phyloP scores from a whole-genome alignment of 1,140 invertebrate genomes.

The Scaptomyza montana region DNA sequence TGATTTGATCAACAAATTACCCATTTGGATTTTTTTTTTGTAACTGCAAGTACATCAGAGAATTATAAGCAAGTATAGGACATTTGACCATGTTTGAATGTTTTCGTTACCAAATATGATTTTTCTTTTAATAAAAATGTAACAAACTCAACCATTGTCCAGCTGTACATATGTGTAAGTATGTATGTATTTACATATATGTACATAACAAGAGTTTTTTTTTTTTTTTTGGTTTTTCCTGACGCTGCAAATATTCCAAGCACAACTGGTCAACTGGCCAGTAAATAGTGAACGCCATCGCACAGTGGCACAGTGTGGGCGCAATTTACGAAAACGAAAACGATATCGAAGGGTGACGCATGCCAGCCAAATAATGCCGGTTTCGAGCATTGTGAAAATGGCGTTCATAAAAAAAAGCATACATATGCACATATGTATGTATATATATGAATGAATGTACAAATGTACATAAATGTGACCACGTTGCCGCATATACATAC shows the following conservation, averaged over 20 bases:
- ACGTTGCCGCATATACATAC: constrained; percentile 42
- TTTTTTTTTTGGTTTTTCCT: constrained; percentile 50
- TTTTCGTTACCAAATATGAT: too few species aligned
- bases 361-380: constrained; percentile 42
- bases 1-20: too few species aligned
- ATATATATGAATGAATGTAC: constrained; percentile 8
- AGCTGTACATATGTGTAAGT: constrained; percentile 20
- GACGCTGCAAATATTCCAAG: constrained; percentile 53
- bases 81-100: too few species aligned
- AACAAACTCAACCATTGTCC: constrained; percentile 8
- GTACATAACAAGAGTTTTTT: constrained; percentile 39
- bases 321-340: constrained; percentile 31
- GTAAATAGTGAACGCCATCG: constrained; percentile 43
- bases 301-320: constrained; percentile 33
- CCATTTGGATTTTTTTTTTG: too few species aligned
- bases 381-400: constrained; percentile 47
- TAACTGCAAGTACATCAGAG: too few species aligned
- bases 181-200: constrained; percentile 8
- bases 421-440: constrained; percentile 2
- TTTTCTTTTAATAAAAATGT: not conserved
- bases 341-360: constrained; percentile 54
- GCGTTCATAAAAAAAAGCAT: constrained; percentile 48
- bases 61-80: too few species aligned
- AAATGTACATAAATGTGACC: not conserved
- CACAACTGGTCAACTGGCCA: constrained; percentile 53